Evolutionary conservation across 2,113 vertebrate species (phyloP).

Genomic region (Xiphophorus couchianus): DNA sequence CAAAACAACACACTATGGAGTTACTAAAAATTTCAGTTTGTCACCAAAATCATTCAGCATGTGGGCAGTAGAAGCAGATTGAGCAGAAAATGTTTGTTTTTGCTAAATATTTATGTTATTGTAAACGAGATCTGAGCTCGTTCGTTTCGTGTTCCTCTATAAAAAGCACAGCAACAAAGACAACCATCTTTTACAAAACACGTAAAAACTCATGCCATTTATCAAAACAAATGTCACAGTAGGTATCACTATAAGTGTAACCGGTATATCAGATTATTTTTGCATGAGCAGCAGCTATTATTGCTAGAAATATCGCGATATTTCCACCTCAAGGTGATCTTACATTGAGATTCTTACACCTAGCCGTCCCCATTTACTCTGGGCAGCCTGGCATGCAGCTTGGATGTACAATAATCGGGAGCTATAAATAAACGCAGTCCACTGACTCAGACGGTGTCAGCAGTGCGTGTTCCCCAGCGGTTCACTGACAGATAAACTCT

Average conservation of each 20-base stretch:
- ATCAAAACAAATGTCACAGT: too few relatives aligned
- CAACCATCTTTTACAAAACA: too few relatives aligned
- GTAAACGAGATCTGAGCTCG: neutral
- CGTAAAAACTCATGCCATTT: too few relatives aligned
- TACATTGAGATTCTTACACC: neutral
- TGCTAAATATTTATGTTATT: neutral
- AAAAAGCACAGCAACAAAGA: too few relatives aligned
- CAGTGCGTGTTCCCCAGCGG: constrained; percentile 55
- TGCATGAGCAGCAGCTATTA: too few relatives aligned
- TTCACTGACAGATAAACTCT: constrained; percentile 53
- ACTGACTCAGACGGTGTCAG: constrained; percentile 73
- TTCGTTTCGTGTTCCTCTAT: too few relatives aligned
- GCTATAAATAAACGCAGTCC: constrained; percentile 74
- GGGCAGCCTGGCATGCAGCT: neutral
- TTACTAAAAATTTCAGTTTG: neutral
- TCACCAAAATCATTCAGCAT: neutral
- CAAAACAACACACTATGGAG: too few relatives aligned
- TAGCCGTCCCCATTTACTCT: neutral
- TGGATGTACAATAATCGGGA: constrained; percentile 57
- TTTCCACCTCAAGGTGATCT: neutral
- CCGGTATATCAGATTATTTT: too few relatives aligned
- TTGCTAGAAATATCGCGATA: neutral
- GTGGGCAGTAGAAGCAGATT: neutral
- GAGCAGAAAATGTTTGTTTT: neutral
- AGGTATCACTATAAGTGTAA: too few relatives aligned